Percentiles rank a stretch among this genome's conserved stretches.
Conservation (phyloP, 2,113 vertebrate genomes). For the Labeo rohita region DNA sequence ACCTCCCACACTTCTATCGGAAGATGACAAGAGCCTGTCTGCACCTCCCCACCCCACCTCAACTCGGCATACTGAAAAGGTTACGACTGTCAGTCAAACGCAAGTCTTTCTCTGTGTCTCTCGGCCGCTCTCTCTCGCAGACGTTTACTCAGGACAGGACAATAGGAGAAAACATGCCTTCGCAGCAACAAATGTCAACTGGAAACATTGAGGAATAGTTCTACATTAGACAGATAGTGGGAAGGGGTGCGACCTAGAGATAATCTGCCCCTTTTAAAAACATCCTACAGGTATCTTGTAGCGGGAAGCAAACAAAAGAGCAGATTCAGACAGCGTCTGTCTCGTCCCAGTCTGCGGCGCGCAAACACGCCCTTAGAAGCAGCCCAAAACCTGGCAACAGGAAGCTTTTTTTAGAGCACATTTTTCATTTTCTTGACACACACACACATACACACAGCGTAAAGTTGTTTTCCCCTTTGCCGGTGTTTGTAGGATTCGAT, state of each 20-base stretch:
- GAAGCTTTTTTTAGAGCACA: constrained; percentile 58
- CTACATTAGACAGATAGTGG: not conserved
- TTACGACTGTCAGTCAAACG: constrained; percentile 77
- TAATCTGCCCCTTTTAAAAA: constrained; percentile 29
- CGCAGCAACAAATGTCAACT: constrained; percentile 34
- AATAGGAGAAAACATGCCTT: constrained; percentile 31
- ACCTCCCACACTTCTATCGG: constrained; percentile 77
- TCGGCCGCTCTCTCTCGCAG: constrained; percentile 36
- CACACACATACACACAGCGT: constrained; percentile 59
- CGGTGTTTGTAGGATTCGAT: constrained; percentile 71
- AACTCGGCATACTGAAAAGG: constrained; percentile 81
- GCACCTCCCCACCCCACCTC: constrained; percentile 70
- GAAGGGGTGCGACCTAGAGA: constrained; percentile 32
- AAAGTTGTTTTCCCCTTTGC: constrained; percentile 76
- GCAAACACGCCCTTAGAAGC: constrained; percentile 42
- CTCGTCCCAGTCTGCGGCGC: constrained; percentile 46
- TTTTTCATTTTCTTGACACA: constrained; percentile 61
- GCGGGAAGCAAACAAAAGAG: constrained; percentile 46
- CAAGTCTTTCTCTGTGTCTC: constrained; percentile 55
- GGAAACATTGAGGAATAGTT: constrained; percentile 6
- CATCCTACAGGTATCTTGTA: constrained; percentile 64
- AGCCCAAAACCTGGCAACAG: constrained; percentile 55
- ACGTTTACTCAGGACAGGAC: constrained; percentile 46
- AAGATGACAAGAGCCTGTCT: constrained; percentile 77
- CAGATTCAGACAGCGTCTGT: constrained; percentile 49